Percentiles rank a stretch among this genome's conserved stretches.
Conservation (phyloP, 2,113 vertebrate species). For the Bungarus multicinctus region DNA sequence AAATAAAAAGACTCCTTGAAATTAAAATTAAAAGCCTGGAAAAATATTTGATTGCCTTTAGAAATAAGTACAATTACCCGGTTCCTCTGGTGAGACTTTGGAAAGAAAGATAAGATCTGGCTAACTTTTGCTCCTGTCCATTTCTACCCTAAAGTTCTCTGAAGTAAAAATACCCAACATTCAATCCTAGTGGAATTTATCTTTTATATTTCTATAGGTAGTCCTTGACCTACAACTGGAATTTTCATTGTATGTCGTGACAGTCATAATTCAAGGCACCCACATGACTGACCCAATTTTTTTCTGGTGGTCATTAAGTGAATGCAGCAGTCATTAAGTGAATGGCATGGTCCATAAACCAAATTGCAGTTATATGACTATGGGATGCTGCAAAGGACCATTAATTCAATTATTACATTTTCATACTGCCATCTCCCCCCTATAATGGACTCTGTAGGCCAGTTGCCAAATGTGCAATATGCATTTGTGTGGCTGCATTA, state of each 20-base stretch:
- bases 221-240: not conserved
- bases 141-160: not conserved
- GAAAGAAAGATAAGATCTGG: not conserved
- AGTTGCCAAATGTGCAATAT: not conserved
- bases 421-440: not conserved
- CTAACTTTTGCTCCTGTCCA: not conserved
- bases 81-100: not conserved
- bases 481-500: not conserved
- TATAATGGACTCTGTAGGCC: not conserved
- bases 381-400: not conserved
- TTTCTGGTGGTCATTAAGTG: not conserved
- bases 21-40: not conserved
- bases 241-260: not conserved
- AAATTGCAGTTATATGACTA: not conserved
- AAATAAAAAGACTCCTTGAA: not conserved
- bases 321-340: no score
- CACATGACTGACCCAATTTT: not conserved
- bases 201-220: not conserved
- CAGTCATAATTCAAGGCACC: not conserved
- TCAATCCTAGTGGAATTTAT: not conserved
- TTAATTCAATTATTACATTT: not conserved
- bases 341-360: not conserved
- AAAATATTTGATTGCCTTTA: not conserved
- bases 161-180: not conserved
- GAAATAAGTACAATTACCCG: not conserved